Evolutionary conservation across 2,888 invertebrate species (phyloP), one percentile per base, ranked within the genome.

Genomic region (Alsophila aescularia): DNA sequence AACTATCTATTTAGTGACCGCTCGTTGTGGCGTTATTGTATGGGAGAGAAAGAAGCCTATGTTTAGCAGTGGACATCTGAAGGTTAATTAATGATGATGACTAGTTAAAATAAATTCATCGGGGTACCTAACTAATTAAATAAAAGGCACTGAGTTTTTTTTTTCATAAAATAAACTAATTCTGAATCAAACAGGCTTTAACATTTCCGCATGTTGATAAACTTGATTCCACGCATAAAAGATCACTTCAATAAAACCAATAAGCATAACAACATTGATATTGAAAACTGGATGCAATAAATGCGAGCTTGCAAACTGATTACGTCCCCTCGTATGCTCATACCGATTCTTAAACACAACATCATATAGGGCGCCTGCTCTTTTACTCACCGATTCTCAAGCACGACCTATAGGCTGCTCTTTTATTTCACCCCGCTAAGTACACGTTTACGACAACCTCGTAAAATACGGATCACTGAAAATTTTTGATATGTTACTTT

Each of bases 401-500:
- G 83, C 84, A 80, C 73, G 77, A 75, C 79, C 32, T 76, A 74
- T 76, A 78, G 83, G 85, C 79, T 64, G 78, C 42, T 52, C 48
- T 43, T 60, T 58, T 63, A 82, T 85, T 84, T 83, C 85, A 81
- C 79, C 72, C 77, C 76, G 81, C 83, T 89, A 88, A 90, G 89
- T 87, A 90, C 85, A 84, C 85, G 83, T 90, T 90, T 91, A 91
- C 88, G 91, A 90, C 84, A 72, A 77, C 78, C 86, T 89, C 90
- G 88, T 91, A 91, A 91, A 91, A 85, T 82, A 90, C 89, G 90
- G 90, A 90, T 91, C 90, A 89, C 82, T 90, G 91, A 89, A 87
- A 89, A 89, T 90, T 90, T 91, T 91, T 90, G 91, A 91, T 90
- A 90, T 90, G 91, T 90, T 85, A 90, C 90, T 85, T 84, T 89